Conservation (phyloP, 2,113 vertebrate genomes). For the Paramormyrops kingsleyae region DNA sequence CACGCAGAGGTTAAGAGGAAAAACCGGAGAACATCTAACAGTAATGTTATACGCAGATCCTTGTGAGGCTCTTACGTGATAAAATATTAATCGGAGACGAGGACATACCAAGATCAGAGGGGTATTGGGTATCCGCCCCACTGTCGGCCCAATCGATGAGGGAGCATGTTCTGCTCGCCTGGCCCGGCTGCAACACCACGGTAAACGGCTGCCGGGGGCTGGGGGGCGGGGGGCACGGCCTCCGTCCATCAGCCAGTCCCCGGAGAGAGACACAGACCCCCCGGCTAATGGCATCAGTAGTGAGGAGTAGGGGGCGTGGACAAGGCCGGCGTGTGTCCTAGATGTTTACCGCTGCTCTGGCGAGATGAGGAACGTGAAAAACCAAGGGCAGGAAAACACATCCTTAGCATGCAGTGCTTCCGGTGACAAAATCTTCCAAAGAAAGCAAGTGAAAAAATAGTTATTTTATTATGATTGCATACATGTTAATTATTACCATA, state of each 20-base stretch:
- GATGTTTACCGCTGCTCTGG: background rate
- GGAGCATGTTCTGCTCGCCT: constrained; percentile 49
- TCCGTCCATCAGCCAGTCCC: constrained; percentile 1
- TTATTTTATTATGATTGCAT: background rate
- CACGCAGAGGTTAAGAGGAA: constrained; percentile 13
- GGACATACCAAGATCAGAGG: constrained; percentile 55
- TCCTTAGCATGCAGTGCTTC: background rate
- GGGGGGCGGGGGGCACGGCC: background rate
- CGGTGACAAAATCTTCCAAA: background rate
- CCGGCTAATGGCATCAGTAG: constrained; percentile 79
- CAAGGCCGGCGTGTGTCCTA: background rate
- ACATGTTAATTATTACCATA: background rate
- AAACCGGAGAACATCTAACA: constrained; percentile 14
- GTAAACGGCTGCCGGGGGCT: background rate
- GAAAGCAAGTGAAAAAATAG: background rate
- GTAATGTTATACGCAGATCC: constrained; percentile 53
- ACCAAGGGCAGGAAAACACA: background rate
- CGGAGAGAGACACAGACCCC: constrained; percentile 30
- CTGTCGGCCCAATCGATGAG: constrained; percentile 72
- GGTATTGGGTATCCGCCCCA: constrained; percentile 69
- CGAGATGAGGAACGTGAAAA: too few relatives aligned
- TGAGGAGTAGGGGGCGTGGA: constrained; percentile 62
- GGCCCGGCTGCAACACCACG: background rate
- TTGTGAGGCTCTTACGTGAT: constrained; percentile 75
- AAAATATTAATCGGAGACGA: constrained; percentile 78